phyloP scores from a whole-genome alignment of 1,140 invertebrate genomes.

The Lordiphosa collinella region DNA sequence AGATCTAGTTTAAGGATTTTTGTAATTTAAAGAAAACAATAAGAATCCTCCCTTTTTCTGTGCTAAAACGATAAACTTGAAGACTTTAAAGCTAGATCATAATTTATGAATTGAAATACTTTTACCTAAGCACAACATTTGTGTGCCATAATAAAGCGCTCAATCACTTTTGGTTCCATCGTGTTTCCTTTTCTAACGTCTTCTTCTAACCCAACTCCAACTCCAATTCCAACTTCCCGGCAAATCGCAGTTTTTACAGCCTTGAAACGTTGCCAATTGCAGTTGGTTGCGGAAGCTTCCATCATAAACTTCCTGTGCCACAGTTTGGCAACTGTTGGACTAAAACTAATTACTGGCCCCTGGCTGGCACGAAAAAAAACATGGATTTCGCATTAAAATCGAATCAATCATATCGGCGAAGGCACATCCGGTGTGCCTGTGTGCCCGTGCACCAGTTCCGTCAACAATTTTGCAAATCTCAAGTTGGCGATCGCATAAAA shows the following conservation, averaged over 20 bases:
- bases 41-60: too few relatives aligned
- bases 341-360: conserved; percentile 53
- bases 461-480: conserved; percentile 30
- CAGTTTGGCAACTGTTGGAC: conserved; percentile 49
- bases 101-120: too few relatives aligned
- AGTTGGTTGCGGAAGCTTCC: conserved; percentile 32
- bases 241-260: not conserved
- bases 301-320: conserved; percentile 50
- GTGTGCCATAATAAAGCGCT: too few relatives aligned
- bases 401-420: conserved; percentile 53
- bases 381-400: conserved; percentile 62
- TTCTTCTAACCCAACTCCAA: not conserved
- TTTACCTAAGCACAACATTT: too few relatives aligned
- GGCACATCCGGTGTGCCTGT: conserved; percentile 24
- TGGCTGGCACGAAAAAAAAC: conserved; percentile 19
- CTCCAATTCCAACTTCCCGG: not conserved
- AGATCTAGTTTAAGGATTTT: too few relatives aligned
- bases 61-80: too few relatives aligned
- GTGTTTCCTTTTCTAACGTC: not conserved
- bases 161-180: too few relatives aligned
- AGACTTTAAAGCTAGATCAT: too few relatives aligned
- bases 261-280: conserved; percentile 5
- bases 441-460: conserved; percentile 2
- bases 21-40: too few relatives aligned
- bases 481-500: not conserved